These are phyloP conservation scores for Porites australiensis DNA, from an alignment of 64 coral and sea anemone genomes.

Conservation along the genomic window DNA sequence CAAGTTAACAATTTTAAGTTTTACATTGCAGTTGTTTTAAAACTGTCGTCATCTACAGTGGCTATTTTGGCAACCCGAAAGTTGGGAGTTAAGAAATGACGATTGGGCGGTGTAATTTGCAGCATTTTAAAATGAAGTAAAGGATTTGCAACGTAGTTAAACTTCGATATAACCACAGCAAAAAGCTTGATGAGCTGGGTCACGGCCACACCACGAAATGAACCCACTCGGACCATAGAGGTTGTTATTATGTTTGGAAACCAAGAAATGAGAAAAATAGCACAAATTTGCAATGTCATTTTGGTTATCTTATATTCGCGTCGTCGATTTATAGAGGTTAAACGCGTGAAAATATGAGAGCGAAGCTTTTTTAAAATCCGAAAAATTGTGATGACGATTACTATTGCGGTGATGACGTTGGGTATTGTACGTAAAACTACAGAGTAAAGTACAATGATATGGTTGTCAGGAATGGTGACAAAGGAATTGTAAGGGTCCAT, in stretches of 20 bases:
- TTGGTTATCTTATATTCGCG: neutral
- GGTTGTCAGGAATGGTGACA: neutral
- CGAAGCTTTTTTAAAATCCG: neutral
- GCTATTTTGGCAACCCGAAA: neutral
- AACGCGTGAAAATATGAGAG: neutral
- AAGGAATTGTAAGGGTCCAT: neutral
- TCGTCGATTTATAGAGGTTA: neutral
- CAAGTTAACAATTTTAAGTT: neutral
- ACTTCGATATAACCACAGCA: neutral
- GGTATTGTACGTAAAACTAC: neutral
- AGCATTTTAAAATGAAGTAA: neutral
- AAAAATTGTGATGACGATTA: neutral
- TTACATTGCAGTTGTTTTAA: neutral
- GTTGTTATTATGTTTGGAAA: neutral
- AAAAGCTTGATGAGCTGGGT: neutral
- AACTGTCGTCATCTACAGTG: neutral
- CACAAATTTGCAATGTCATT: neutral
- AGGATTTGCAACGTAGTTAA: neutral
- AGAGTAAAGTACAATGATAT: neutral
- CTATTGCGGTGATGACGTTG: neutral
- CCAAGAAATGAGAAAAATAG: neutral
- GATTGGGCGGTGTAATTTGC: neutral
- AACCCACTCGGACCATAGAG: neutral
- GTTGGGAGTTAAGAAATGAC: neutral
- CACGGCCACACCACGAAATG: neutral